Conservation (phyloP, 2,888 invertebrate genomes). For the Aethes cnicana region DNA sequence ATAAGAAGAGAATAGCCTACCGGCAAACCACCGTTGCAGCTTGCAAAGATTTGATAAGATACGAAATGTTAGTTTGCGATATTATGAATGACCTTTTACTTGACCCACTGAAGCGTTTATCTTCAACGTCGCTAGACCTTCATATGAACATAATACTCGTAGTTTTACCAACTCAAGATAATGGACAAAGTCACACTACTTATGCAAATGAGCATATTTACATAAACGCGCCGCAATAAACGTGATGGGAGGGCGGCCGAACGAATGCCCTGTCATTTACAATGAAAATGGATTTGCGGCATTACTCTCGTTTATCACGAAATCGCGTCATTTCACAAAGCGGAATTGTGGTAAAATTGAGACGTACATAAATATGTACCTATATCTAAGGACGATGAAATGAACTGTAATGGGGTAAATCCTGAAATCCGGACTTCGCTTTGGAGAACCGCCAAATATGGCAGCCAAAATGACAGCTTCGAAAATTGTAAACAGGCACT, state of each 20-base stretch:
- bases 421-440: too few species aligned
- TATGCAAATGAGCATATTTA: conserved; percentile 14
- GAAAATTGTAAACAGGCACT: too few species aligned
- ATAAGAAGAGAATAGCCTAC: not conserved
- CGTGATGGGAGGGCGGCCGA: not conserved
- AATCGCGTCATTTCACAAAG: not conserved
- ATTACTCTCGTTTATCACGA: not conserved
- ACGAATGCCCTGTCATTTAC: conserved; percentile 14
- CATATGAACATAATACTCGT: too few species aligned
- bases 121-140: too few species aligned
- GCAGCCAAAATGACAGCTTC: too few species aligned
- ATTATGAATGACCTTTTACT: too few species aligned
- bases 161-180: too few species aligned
- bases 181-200: not conserved
- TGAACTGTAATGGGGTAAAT: too few species aligned
- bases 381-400: not conserved
- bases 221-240: conserved; percentile 10
- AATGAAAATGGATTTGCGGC: conserved; percentile 8
- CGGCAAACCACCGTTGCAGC: not conserved
- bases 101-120: too few species aligned
- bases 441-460: too few species aligned
- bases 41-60: not conserved
- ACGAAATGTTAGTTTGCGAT: too few species aligned
- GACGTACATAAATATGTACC: not conserved
- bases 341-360: too few species aligned